These are phyloP conservation scores for Galerucella calmariensis DNA, from an alignment of 2,888 invertebrate genomes.

Conservation along the genomic window DNA sequence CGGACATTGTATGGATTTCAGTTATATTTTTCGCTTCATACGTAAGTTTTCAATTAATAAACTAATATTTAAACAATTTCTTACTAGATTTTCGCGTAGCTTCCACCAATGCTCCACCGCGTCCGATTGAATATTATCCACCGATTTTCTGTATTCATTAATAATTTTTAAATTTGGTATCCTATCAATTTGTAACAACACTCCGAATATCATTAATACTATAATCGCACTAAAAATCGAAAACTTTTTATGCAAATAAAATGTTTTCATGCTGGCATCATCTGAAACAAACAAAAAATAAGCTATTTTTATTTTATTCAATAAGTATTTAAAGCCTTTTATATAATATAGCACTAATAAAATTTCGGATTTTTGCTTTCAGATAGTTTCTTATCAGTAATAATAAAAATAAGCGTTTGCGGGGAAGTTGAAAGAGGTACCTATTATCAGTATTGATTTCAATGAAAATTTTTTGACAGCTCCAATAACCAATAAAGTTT, in stretches of 20 bases:
- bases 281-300: constrained; percentile 29
- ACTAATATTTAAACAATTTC: constrained; percentile 15
- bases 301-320: no score
- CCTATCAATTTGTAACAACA: constrained; percentile 17
- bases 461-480: no score
- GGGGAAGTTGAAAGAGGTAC: background rate
- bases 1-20: no score
- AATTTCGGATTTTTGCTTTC: no score
- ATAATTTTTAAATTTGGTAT: constrained; percentile 1
- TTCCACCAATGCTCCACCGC: constrained; percentile 39
- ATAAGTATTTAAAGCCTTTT: no score
- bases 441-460: no score
- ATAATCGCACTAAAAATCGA: constrained; percentile 14
- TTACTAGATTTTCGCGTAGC: constrained; percentile 40
- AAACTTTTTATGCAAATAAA: constrained; percentile 1
- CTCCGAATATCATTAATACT: constrained; percentile 1
- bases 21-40: no score
- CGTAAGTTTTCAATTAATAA: background rate
- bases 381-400: background rate
- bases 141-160: background rate
- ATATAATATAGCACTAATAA: no score
- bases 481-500: no score
- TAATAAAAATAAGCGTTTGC: background rate
- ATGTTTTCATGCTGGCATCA: constrained; percentile 31
- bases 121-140: constrained; percentile 14